These are phyloP conservation scores for Aporophyla lueneburgensis DNA, from an alignment of 2,888 invertebrate genomes.

Conservation along the genomic window DNA sequence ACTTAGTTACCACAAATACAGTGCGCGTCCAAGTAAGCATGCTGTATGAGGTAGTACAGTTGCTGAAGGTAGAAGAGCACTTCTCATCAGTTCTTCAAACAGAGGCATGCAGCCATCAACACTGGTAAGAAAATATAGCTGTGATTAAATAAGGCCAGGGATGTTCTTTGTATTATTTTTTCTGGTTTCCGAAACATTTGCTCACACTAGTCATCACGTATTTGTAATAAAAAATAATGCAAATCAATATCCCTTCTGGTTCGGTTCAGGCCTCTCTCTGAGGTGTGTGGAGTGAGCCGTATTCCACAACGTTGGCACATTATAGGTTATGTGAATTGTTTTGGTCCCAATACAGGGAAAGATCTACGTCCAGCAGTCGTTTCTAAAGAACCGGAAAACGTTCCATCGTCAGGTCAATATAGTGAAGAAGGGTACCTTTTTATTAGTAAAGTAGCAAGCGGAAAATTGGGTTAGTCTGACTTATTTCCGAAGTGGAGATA, in stretches of 20 bases:
- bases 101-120: background rate
- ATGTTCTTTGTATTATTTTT: background rate
- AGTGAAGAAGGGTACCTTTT: constrained; percentile 11
- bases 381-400: background rate
- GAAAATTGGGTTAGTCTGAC: constrained; percentile 13
- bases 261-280: background rate
- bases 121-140: background rate
- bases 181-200: background rate
- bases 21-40: too few relatives aligned
- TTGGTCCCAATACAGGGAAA: background rate
- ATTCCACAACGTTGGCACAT: background rate
- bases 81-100: background rate
- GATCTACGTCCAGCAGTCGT: background rate
- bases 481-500: constrained; percentile 9
- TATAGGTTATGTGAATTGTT: background rate
- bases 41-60: background rate
- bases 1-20: too few relatives aligned
- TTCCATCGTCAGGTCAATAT: background rate
- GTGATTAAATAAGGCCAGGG: too few relatives aligned
- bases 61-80: too few relatives aligned
- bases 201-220: background rate
- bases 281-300: background rate
- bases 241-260: background rate
- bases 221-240: background rate
- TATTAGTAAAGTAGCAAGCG: constrained; percentile 1